Base-by-base conservation (phyloP, 2,888 invertebrate species). In the Morpho deidamia region DNA sequence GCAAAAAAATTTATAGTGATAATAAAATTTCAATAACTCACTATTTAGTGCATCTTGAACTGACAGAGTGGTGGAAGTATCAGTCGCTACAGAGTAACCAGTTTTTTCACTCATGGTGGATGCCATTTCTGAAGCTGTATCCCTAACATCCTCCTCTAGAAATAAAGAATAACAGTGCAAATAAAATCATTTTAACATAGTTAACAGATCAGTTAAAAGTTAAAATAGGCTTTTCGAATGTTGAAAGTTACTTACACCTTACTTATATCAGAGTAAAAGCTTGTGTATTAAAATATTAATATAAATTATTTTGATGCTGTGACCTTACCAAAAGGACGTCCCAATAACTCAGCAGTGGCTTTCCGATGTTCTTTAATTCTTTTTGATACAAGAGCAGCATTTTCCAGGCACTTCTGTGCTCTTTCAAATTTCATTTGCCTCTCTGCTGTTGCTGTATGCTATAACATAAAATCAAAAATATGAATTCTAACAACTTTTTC, bases 1-100 rank as follows among this genome's bases (percentile, higher is more conserved):
- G n/a, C n/a, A n/a, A n/a, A n/a, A n/a, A n/a, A n/a, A n/a, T n/a
- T n/a, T n/a, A n/a, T n/a, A n/a, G n/a, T n/a, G n/a, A n/a, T n/a
- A n/a, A n/a, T n/a, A n/a, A 11, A 38, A 11, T 39, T 7, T 39
- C 7, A 39, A 11, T n/a, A 50, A 64, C 83, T 74, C 71, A 89
- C 89, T 88, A 67, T 89, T 89, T 52, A 89, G 73, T 44, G 89
- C 89, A 70, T 89, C 89, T 73, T 89, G 87, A 39, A 89, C 86
- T 39, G 89, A 89, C 54, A 89, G 49, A 11, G 83, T 74, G 7
- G 83, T 76, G 10, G 88, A 87, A 41, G 77, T 78, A 48, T 88
- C 88, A 8, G 86, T 87, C 12, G 83, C 77, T 12, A 69, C 78
- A n/a, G 89, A 89, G 64, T 84, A 89, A 4, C 83, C 76, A 2